These are phyloP conservation scores for Venustoraphidia nigricollis DNA, from an alignment of 2,888 invertebrate genomes.

Conservation along the genomic window DNA sequence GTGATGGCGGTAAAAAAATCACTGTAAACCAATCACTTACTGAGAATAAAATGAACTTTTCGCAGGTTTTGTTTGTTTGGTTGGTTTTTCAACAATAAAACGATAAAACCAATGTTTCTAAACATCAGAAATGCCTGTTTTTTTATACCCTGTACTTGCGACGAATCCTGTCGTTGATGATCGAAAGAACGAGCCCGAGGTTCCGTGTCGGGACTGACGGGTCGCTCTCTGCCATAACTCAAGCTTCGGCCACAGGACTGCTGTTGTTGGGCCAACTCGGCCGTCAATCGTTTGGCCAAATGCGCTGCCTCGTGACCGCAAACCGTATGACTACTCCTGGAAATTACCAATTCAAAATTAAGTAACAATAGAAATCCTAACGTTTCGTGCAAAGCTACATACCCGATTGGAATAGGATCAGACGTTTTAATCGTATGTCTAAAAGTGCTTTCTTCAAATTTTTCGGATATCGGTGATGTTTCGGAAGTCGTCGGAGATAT, in stretches of 20 bases:
- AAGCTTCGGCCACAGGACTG: constrained; percentile 14
- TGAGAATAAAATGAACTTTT: no score
- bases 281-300: constrained; percentile 52
- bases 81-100: no score
- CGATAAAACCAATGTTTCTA: no score
- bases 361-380: background rate
- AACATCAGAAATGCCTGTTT: no score
- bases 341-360: constrained; percentile 9
- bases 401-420: constrained; percentile 65
- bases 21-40: no score
- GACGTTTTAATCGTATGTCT: constrained; percentile 40
- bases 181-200: constrained; percentile 52
- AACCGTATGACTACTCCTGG: constrained; percentile 53
- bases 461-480: background rate
- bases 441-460: constrained; percentile 11
- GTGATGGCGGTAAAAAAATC: no score
- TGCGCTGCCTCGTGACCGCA: constrained; percentile 68
- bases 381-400: constrained; percentile 15
- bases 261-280: constrained; percentile 35
- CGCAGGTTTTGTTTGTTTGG: no score
- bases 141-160: background rate
- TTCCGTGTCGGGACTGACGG: constrained; percentile 37
- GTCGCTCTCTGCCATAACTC: constrained; percentile 22
- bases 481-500: background rate
- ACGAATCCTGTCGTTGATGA: constrained; percentile 32